phyloP scores from a whole-genome alignment of 2,113 vertebrate species.

The Pelusios castaneus region DNA sequence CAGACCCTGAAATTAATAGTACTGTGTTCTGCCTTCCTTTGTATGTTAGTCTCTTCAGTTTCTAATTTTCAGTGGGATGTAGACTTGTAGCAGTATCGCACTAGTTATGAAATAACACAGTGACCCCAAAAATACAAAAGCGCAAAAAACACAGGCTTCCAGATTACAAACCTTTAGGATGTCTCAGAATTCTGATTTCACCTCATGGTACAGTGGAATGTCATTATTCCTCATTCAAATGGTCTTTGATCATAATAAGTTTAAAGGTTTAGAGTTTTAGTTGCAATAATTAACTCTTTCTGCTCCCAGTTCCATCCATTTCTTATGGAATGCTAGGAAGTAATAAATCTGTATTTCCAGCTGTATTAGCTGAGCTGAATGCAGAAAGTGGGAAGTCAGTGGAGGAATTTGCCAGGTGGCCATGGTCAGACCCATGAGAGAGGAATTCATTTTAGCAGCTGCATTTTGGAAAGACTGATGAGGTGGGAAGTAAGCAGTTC shows the following conservation, averaged over 20 bases:
- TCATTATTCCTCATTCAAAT: not conserved
- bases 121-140: not conserved
- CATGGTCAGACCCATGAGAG: not conserved
- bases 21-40: not conserved
- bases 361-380: not conserved
- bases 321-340: constrained; percentile 13
- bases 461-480: not conserved
- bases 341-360: not conserved
- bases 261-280: not conserved
- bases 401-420: not conserved
- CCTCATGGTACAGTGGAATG: not conserved
- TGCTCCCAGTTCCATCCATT: not conserved
- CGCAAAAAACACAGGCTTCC: not conserved
- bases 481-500: not conserved
- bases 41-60: not conserved
- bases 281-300: constrained; percentile 27
- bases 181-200: not conserved
- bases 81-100: fast-evolving
- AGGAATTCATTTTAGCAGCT: not conserved
- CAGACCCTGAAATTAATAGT: not conserved
- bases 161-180: not conserved
- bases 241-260: not conserved
- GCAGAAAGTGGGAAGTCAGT: not conserved
- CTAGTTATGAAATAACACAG: not conserved
- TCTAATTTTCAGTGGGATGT: not conserved